Evolutionary conservation across 2,113 vertebrate species (phyloP), one percentile per base, ranked within the genome.

Genomic region (Oncorhynchus mykiss): DNA sequence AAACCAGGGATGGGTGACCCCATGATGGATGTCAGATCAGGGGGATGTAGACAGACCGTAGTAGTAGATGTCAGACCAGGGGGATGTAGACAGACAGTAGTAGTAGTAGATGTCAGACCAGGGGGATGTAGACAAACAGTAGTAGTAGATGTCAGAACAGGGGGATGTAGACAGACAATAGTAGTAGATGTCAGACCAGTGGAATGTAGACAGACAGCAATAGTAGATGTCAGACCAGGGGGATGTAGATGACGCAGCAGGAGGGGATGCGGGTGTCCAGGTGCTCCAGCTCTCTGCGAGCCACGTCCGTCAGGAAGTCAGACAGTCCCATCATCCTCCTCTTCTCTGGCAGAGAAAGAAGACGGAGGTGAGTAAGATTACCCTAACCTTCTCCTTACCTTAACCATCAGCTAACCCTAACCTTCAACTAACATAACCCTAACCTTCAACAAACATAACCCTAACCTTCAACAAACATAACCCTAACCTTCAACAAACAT

Each of bases 261-360:
- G 94, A 96, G 6, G 95, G 92, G 79, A 99, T 95, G 0, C 82
- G 88, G 20, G 85, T 31, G 70, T 98, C 96, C 82, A 99, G 92
- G 5, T 92, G 90, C 72, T 96, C 95, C 73, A 99, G 69, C 88
- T 99, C 98, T 89, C 93, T 93, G 76, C 79, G 91, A 65, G 97
- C 98, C 11, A 99, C 95, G 75, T 97, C 95, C 1, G 97, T 98
- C 70, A 99, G 95, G 86, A 99, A 97, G 87, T 93, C 94, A 2
- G 97, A 92, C 74, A 99, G 92, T 25, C 98, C 97, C 89, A 93
- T 93, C 88, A 99, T 92, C 82, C 84, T 95, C 79, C 95, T 93
- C 88, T 99, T 99, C 87, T 99, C 98, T 97, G 78, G 65, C 20
- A 67, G 6, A 79, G 16, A 24, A 11, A 51, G 76, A 27, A 27